Percentiles rank a stretch among this genome's conserved stretches.
Evolutionary conservation across 1,140 invertebrate species (phyloP).

Genomic region (Achatina immaculata): DNA sequence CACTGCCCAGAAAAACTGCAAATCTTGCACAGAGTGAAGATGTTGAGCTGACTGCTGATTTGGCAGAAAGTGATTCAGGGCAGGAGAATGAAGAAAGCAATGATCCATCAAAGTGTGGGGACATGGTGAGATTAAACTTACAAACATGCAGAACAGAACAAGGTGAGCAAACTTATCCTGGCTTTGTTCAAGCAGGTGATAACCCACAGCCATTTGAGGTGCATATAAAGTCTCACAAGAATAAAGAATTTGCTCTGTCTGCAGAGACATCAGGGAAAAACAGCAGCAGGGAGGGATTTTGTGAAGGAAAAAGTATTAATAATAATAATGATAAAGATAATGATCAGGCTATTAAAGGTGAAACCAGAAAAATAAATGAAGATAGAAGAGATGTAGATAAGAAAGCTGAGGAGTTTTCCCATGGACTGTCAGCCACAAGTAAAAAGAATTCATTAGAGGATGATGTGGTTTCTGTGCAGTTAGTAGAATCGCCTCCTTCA

Average conservation of each 20-base stretch:
- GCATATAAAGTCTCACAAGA: not conserved
- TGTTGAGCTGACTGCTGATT: not conserved
- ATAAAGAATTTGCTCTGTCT: not conserved
- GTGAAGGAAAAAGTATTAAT: not conserved
- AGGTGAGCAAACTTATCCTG: not conserved
- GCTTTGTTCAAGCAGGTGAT: not conserved
- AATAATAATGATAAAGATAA: not conserved
- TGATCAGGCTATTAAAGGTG: too few species aligned
- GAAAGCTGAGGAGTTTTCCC: not conserved
- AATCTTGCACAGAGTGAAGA: not conserved
- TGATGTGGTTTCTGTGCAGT: not conserved
- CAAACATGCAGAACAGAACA: not conserved
- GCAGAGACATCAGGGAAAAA: not conserved
- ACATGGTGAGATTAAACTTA: not conserved
- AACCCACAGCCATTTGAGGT: not conserved
- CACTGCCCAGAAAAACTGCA: not conserved
- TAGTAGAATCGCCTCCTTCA: not conserved
- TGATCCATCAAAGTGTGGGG: not conserved
- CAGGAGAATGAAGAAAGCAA: not conserved
- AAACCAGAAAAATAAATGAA: not conserved
- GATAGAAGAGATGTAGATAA: not conserved
- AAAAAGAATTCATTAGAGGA: not conserved
- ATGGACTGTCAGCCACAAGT: not conserved
- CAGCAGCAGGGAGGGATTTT: not conserved
- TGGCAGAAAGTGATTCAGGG: not conserved